Percentiles rank a stretch among this genome's conserved stretches.
phyloP scores from a whole-genome alignment of 2,113 vertebrate genomes.

The Eretmochelys imbricata region DNA sequence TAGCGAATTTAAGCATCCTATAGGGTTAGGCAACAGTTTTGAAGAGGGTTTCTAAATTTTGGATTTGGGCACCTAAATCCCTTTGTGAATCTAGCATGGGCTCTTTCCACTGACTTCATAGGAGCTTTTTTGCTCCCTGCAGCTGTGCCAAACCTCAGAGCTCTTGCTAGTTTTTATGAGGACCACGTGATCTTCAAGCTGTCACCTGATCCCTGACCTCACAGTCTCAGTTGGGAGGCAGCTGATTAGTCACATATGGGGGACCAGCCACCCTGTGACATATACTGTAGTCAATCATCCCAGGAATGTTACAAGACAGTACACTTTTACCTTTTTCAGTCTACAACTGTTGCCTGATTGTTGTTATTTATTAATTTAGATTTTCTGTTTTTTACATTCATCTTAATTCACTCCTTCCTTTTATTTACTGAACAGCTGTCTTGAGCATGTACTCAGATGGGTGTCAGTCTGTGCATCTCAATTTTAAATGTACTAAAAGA shows the following conservation, averaged over 20 bases:
- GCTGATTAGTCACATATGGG: too few species aligned
- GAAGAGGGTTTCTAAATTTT: too few species aligned
- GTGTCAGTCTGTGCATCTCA: not conserved
- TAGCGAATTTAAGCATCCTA: too few species aligned
- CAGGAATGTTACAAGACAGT: not conserved
- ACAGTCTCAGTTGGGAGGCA: not conserved
- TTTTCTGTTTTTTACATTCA: not conserved
- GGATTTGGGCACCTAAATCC: too few species aligned
- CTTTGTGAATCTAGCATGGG: too few species aligned
- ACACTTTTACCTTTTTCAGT: not conserved
- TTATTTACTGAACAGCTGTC: not conserved
- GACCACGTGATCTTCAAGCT: not conserved
- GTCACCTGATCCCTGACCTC: not conserved
- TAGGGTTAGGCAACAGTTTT: too few species aligned
- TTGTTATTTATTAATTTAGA: not conserved
- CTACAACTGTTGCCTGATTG: not conserved
- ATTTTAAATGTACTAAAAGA: not conserved
- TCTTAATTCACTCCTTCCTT: not conserved
- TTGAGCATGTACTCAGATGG: not conserved
- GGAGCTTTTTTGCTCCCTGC: not conserved
- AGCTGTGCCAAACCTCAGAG: not conserved
- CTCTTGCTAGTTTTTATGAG: not conserved
- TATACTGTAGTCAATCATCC: not conserved
- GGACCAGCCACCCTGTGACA: too few species aligned
- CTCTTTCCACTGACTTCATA: too few species aligned